Evolutionary conservation across 64 coral and sea anemone species (phyloP).

Genomic region (Platygyra sinensis): DNA sequence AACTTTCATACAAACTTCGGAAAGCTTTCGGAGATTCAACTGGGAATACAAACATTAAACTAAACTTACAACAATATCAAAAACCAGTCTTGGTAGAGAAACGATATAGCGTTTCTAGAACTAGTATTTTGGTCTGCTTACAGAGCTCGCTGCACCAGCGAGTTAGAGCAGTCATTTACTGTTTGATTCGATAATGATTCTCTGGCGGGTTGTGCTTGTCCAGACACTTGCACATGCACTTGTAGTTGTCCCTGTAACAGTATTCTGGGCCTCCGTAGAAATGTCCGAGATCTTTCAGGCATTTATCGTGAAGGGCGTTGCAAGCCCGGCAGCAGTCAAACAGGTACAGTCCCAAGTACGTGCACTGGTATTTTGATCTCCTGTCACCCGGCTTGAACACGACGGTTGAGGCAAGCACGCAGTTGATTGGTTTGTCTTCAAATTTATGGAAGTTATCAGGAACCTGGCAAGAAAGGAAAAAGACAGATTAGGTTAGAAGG

Average conservation of each 20-base stretch:
- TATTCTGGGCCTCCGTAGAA: not conserved
- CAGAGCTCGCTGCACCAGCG: not conserved
- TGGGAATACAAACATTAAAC: not conserved
- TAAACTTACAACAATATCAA: not conserved
- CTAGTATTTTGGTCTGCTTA: not conserved
- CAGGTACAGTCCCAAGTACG: not conserved
- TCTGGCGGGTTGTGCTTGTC: not conserved
- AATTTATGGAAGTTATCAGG: not conserved
- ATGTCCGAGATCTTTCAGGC: not conserved
- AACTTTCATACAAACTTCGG: not conserved
- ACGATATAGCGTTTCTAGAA: not conserved
- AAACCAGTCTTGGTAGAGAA: not conserved
- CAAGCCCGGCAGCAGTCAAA: constrained; percentile 10
- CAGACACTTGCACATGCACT: not conserved
- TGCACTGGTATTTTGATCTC: not conserved
- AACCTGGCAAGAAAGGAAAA: not conserved
- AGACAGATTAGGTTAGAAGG: not conserved
- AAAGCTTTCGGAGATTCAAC: not conserved
- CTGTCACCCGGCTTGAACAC: not conserved
- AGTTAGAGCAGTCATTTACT: not conserved
- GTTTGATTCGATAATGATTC: not conserved
- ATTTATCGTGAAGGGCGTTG: not conserved
- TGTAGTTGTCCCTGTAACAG: not conserved
- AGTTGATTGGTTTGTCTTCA: not conserved
- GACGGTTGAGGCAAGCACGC: not conserved